Conservation (phyloP, 2,797 vertebrate genomes). For the Lophotriccus pileatus region DNA sequence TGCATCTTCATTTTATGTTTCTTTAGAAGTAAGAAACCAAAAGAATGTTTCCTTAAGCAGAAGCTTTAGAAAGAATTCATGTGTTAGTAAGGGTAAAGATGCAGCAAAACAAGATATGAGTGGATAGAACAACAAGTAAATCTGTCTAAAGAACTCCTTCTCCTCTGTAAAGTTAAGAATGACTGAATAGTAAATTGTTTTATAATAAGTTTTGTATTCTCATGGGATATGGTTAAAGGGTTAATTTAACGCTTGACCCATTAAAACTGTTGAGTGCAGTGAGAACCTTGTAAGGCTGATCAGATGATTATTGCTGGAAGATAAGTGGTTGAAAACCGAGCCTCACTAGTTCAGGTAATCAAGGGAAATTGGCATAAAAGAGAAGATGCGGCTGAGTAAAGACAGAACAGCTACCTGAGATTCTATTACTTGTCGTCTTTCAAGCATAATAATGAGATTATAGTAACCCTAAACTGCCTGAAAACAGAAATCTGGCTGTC, state of each 20-base stretch:
- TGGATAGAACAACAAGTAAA: background rate
- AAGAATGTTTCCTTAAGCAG: background rate
- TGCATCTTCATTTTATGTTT: background rate
- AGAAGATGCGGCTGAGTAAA: slow-evolving; percentile 73
- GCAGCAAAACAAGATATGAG: background rate
- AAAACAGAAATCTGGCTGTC: slow-evolving; percentile 90
- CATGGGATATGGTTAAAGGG: slow-evolving; percentile 74
- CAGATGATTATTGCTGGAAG: slow-evolving; percentile 87
- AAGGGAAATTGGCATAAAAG: slow-evolving; percentile 81
- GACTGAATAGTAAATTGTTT: slow-evolving; percentile 70
- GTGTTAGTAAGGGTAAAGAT: background rate
- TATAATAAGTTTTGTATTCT: slow-evolving; percentile 72
- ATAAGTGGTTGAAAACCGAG: slow-evolving; percentile 89
- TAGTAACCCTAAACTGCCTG: slow-evolving; percentile 85
- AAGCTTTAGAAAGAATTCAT: background rate
- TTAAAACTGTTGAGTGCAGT: slow-evolving; percentile 80
- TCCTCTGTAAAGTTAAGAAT: slow-evolving; percentile 35
- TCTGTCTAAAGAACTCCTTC: background rate
- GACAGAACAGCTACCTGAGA: slow-evolving; percentile 81
- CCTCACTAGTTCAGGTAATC: slow-evolving; percentile 85
- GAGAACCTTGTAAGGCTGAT: slow-evolving; percentile 81
- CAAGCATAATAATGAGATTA: slow-evolving; percentile 87
- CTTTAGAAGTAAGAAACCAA: background rate
- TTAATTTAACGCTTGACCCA: slow-evolving; percentile 87
- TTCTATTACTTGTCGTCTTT: slow-evolving; percentile 90